These are phyloP conservation scores for Bubo blakistoni DNA, from an alignment of 2,113 vertebrate species.

Conservation along the genomic window DNA sequence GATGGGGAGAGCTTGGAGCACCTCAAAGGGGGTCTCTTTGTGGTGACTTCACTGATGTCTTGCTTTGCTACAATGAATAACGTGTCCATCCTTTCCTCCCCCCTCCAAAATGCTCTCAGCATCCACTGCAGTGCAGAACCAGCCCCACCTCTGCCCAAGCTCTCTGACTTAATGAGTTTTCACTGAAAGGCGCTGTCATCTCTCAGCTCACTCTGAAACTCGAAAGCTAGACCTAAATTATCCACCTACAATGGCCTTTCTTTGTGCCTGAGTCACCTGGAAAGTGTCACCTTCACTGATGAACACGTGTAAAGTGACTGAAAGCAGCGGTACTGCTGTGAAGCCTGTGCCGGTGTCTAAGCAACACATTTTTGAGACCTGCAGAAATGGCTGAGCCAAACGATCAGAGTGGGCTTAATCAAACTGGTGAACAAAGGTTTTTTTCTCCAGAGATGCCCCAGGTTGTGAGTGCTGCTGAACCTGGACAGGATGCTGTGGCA, in stretches of 20 bases:
- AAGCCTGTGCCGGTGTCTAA: not conserved
- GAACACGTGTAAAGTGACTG: not conserved
- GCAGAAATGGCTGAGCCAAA: not conserved
- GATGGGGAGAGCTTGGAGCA: not conserved
- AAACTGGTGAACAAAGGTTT: not conserved
- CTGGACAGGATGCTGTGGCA: not conserved
- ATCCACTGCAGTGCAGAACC: not conserved
- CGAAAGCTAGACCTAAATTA: conserved; percentile 17
- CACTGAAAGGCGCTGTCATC: conserved; percentile 22
- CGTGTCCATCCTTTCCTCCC: not conserved
- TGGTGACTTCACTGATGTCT: not conserved
- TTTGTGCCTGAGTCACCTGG: conserved; percentile 40
- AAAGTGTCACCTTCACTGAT: conserved; percentile 8
- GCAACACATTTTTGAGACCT: conserved; percentile 6
- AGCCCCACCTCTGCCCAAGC: not conserved
- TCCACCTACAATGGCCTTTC: not conserved
- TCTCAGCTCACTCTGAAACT: not conserved
- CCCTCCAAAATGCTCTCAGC: not conserved
- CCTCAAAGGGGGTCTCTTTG: not conserved
- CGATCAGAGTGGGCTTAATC: not conserved
- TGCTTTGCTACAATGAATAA: not conserved
- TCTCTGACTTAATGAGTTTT: not conserved
- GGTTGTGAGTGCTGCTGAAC: not conserved
- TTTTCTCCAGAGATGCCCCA: not conserved
- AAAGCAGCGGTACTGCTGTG: not conserved